Evolutionary conservation across 1,140 invertebrate species (phyloP), one percentile per base, ranked within the genome.

Genomic region (Dufourea novaeangliae): DNA sequence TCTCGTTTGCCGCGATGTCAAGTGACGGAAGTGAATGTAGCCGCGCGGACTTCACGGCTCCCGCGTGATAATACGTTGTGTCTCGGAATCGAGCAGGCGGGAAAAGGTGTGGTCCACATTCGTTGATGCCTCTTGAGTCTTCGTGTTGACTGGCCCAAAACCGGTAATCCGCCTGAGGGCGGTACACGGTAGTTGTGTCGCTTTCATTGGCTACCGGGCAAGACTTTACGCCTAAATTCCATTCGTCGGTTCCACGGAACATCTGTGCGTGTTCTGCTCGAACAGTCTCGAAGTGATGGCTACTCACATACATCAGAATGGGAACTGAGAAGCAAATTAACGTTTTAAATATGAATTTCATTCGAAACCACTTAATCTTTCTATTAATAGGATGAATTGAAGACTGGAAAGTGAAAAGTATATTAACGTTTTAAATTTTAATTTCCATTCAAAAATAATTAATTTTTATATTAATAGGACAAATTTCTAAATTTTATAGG

Each of bases 141-240:
- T 72, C 37, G 32, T 54, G 61, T 80, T 84, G 87, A 89, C 83
- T 90, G 88, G 89, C 82, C 78, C 73, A 87, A 90, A 91, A 92
- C 90, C 91, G 86, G 90, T 92, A 92, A 91, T 87, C 78, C 86
- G 85, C 86, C 86, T 70, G 85, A 91, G 90, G 91, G 90, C 91
- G 92, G 89, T 87, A 88, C 91, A 90, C 92, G 78, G 91, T 92
- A 93, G 91, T 89, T 66, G 80, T 79, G 87, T 82, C 83, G 64
- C 86, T 90, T 90, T 90, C 87, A 90, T 91, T 91, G 90, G 89
- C 89, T 88, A 88, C 79, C 69, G 66, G 46, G n/a, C 74, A 54
- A 71, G 67, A 44, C 66, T 57, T 37, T 57, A 1, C 20, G 20
- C 54, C 37, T 59, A 67, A 46, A 37, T 71, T 71, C 54, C 61